Evolutionary conservation across 2,113 vertebrate species (phyloP).

Genomic region (Chiloscyllium plagiosum): DNA sequence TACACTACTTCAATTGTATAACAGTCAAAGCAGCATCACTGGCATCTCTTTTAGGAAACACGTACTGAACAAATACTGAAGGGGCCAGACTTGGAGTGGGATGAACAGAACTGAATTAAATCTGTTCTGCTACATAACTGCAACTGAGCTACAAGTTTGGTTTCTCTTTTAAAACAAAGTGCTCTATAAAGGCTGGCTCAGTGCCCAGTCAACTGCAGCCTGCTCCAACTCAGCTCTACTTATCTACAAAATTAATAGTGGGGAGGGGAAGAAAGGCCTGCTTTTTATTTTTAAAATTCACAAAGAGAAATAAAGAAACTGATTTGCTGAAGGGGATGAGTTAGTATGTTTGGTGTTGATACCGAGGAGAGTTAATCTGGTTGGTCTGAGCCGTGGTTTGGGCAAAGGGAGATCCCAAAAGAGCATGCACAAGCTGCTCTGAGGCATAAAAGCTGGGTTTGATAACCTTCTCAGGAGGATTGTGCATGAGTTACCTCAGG

Average conservation of each 20-base stretch:
- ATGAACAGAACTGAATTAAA: not conserved
- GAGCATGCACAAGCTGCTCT: slow-evolving; percentile 45
- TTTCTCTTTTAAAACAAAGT: not conserved
- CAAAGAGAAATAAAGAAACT: slow-evolving; percentile 31
- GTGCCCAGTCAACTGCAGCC: accelerated
- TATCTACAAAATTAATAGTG: not conserved
- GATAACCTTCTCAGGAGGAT: slow-evolving; percentile 50
- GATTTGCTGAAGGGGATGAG: slow-evolving; percentile 37
- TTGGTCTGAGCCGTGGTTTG: slow-evolving; percentile 51
- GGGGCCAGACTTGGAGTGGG: not conserved
- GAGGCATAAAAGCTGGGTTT: slow-evolving; percentile 49
- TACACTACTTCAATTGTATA: too few relatives aligned
- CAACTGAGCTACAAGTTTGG: not conserved
- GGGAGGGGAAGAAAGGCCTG: not conserved
- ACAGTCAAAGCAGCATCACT: too few relatives aligned
- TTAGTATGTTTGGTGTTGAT: slow-evolving; percentile 55
- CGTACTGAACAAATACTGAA: not conserved
- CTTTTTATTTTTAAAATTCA: slow-evolving; percentile 33
- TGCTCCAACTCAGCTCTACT: not conserved
- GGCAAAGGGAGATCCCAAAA: slow-evolving; percentile 51
- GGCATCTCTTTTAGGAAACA: not conserved
- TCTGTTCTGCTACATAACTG: not conserved
- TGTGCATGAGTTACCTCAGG: slow-evolving; percentile 46
- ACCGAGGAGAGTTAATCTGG: slow-evolving; percentile 51
- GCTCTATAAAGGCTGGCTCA: slow-evolving; percentile 41